Percentiles rank a stretch among this genome's conserved stretches.
Conservation (phyloP, 2,113 vertebrate species). For the Aegithalos caudatus region DNA sequence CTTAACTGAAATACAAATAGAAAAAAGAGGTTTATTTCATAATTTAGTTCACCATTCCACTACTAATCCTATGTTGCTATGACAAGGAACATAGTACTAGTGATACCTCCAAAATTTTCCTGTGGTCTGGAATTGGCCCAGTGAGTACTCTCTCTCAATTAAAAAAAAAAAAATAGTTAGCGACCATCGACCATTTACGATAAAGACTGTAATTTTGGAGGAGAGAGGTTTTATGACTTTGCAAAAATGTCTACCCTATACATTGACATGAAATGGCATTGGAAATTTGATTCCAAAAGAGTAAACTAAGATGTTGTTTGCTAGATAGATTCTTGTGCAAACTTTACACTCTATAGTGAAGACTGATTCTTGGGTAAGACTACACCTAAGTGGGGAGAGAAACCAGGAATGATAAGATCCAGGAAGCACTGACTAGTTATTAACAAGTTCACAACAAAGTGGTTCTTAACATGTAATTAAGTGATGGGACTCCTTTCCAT, state of each 20-base stretch:
- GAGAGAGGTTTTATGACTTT: neutral
- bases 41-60: neutral
- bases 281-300: neutral
- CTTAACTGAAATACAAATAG: neutral
- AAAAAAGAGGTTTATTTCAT: neutral
- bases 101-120: neutral
- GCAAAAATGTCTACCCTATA: neutral
- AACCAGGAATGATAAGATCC: neutral
- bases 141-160: neutral
- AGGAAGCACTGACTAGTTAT: neutral
- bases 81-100: neutral
- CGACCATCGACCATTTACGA: rapidly evolving
- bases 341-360: neutral
- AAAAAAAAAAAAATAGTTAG: neutral
- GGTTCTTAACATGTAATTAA: neutral
- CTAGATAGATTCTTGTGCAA: neutral
- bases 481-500: neutral
- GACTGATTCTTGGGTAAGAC: neutral
- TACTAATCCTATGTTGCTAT: neutral
- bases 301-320: neutral
- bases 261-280: neutral
- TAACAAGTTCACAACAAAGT: neutral
- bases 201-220: neutral
- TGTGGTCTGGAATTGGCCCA: neutral
- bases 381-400: neutral